These are phyloP conservation scores for Sciurus vulgaris DNA, from an alignment of 2,797 vertebrate genomes.

Conservation along the genomic window DNA sequence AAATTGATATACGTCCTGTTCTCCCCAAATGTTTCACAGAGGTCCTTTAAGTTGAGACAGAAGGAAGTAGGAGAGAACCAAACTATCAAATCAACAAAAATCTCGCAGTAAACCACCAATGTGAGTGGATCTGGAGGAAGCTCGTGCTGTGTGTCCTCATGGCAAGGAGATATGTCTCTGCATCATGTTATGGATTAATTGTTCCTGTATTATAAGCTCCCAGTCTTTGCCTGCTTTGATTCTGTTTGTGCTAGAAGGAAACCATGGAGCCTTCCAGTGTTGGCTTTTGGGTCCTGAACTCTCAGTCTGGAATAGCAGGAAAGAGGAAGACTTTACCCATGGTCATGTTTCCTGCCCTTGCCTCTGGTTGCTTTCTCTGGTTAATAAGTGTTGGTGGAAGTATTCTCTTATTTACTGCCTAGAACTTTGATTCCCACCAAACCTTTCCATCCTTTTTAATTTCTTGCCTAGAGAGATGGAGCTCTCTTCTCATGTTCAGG, in stretches of 20 bases:
- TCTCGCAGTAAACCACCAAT: background rate
- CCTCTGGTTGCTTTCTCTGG: background rate
- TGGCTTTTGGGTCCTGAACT: background rate
- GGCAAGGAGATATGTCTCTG: background rate
- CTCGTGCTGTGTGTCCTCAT: background rate
- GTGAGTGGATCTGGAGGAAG: background rate
- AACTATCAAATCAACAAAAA: conserved; percentile 50
- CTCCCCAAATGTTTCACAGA: conserved; percentile 66
- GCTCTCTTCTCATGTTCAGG: background rate
- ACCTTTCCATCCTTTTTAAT: background rate
- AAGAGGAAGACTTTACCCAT: background rate
- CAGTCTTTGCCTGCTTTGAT: background rate
- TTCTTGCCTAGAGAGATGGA: background rate
- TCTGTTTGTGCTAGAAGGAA: background rate
- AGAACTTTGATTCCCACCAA: background rate
- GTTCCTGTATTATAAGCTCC: background rate
- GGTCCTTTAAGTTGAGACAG: conserved; percentile 63
- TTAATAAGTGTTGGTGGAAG: background rate
- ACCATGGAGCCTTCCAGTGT: background rate
- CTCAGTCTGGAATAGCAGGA: background rate
- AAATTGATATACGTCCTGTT: conserved; percentile 64
- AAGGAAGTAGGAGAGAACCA: conserved; percentile 38
- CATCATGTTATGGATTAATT: background rate
- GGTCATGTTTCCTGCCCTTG: background rate
- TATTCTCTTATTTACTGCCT: background rate